A percentile compares a stretch with the other conserved stretches of the same genome.
These are phyloP conservation scores for Sebastes iracundus DNA, from an alignment of 2,797 vertebrate genomes.

Conservation along the genomic window DNA sequence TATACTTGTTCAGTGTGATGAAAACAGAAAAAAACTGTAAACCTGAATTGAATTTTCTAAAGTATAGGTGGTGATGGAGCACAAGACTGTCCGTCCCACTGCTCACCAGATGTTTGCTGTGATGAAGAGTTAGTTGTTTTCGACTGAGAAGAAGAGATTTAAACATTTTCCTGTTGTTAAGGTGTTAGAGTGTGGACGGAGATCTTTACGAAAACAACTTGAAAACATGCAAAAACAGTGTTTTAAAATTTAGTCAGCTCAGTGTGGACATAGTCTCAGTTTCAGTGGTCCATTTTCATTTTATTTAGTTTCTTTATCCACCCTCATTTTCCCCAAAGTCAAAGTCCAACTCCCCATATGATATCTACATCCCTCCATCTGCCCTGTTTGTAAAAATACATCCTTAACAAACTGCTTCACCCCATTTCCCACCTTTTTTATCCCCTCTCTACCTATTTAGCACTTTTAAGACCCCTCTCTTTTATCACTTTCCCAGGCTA, in stretches of 20 bases:
- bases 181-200: not conserved
- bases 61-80: not conserved
- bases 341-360: not conserved
- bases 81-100: not conserved
- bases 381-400: not conserved
- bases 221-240: not conserved
- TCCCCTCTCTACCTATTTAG: conserved; percentile 18
- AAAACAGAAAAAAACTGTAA: not conserved
- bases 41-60: not conserved
- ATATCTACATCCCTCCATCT: not conserved
- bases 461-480: conserved; percentile 12
- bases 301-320: not conserved
- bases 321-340: not conserved
- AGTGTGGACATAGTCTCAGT: not conserved
- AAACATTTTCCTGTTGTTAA: not conserved
- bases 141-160: not conserved
- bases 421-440: conserved; percentile 11
- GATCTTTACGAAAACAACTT: not conserved
- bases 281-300: not conserved
- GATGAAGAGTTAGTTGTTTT: not conserved
- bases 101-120: not conserved
- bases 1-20: not conserved
- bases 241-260: not conserved
- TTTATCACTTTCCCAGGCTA: conserved; percentile 47
- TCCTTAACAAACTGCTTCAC: not conserved